These are phyloP conservation scores for Volucella inanis DNA, from an alignment of 2,888 invertebrate species.

Conservation along the genomic window DNA sequence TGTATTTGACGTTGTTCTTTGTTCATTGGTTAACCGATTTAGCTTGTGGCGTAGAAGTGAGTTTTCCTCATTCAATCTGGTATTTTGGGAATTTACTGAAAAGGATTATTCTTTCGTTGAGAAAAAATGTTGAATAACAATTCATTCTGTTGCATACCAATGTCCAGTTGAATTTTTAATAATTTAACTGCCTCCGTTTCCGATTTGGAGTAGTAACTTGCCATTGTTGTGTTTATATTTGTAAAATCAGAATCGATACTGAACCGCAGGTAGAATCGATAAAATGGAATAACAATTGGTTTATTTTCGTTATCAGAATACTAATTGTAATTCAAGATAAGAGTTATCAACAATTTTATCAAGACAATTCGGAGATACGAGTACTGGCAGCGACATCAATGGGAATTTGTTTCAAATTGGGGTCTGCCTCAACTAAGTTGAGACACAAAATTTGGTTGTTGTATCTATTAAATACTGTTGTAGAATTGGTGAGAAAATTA, in stretches of 20 bases:
- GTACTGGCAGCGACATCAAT: too few species aligned
- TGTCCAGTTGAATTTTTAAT: constrained; percentile 52
- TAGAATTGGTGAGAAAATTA: too few species aligned
- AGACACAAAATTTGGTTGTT: too few species aligned
- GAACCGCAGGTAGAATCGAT: background rate
- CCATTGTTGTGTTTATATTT: constrained; percentile 14
- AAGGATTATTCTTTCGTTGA: background rate
- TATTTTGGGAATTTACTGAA: constrained; percentile 78
- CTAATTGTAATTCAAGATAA: constrained; percentile 12
- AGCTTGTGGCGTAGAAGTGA: constrained; percentile 78
- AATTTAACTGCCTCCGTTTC: constrained; percentile 56
- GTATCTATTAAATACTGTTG: too few species aligned
- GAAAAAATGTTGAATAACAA: background rate
- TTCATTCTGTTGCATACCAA: constrained; percentile 31
- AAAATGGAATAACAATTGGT: background rate
- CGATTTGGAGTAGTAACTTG: constrained; percentile 2
- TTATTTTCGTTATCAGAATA: constrained; percentile 27
- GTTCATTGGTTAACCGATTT: constrained; percentile 75
- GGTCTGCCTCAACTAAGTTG: too few species aligned
- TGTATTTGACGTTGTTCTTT: constrained; percentile 76
- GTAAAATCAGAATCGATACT: background rate
- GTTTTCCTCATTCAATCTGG: constrained; percentile 79
- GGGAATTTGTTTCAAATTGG: too few species aligned
- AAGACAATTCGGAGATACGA: too few species aligned
- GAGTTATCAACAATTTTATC: background rate